These are phyloP conservation scores for Lasioglossum lativentre DNA, from an alignment of 2,888 invertebrate genomes.

Conservation along the genomic window DNA sequence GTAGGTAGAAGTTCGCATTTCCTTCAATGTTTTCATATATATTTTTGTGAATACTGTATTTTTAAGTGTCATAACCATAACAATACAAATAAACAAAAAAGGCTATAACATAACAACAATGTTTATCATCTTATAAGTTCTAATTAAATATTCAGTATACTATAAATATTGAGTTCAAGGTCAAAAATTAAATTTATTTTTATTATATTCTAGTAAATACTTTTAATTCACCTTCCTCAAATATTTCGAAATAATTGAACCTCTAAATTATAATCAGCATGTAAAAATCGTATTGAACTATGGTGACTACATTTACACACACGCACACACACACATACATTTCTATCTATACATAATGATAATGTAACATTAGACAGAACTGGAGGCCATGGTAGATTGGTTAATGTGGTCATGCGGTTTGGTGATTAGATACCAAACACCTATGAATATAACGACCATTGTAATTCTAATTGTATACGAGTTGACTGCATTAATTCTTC, in stretches of 20 bases:
- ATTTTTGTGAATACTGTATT: neutral
- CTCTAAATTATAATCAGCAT: neutral
- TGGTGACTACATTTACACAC: slow-evolving; percentile 41
- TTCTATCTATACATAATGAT: slow-evolving; percentile 54
- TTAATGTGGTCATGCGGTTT: slow-evolving; percentile 74
- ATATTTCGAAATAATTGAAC: neutral
- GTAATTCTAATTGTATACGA: slow-evolving; percentile 40
- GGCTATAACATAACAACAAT: too few species aligned
- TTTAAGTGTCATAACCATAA: neutral
- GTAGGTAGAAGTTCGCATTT: slow-evolving; percentile 10
- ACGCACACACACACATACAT: slow-evolving; percentile 38
- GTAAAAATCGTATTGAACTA: slow-evolving; percentile 19
- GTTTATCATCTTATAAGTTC: neutral
- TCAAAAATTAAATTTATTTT: neutral
- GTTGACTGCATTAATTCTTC: slow-evolving; percentile 27
- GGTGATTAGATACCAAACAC: slow-evolving; percentile 77
- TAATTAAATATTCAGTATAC: neutral
- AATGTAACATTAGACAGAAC: slow-evolving; percentile 75
- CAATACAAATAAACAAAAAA: neutral
- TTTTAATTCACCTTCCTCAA: neutral
- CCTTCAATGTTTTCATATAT: slow-evolving; percentile 1
- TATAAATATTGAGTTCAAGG: neutral
- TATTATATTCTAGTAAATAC: neutral
- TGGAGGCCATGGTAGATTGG: slow-evolving; percentile 72
- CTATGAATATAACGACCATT: slow-evolving; percentile 67